Percentiles rank a stretch among this genome's conserved stretches.
Evolutionary conservation across 2,888 invertebrate genomes (phyloP).

Genomic region (Portevinia maculata): DNA sequence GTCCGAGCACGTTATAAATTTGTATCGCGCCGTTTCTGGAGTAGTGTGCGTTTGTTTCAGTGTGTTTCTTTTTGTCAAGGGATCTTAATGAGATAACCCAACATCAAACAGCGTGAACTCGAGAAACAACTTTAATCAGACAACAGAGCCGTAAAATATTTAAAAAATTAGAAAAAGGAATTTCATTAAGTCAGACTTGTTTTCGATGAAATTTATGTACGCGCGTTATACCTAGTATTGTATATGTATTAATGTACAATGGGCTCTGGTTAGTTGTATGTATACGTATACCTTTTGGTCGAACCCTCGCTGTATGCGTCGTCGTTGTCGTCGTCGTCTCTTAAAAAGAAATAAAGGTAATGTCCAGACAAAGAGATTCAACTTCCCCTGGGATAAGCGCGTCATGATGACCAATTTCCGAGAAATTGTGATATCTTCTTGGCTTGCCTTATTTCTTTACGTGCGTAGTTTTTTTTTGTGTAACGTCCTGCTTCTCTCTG

Average conservation of each 20-base stretch:
- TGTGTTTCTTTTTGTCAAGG: conserved; percentile 36
- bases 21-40: conserved; percentile 49
- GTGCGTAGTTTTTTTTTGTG: conserved; percentile 40
- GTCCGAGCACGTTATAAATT: conserved; percentile 64
- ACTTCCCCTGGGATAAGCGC: conserved; percentile 62
- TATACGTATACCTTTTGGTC: neutral
- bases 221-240: neutral
- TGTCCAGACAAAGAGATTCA: conserved; percentile 69
- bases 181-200: conserved; percentile 65
- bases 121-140: conserved; percentile 67
- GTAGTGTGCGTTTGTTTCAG: conserved; percentile 36
- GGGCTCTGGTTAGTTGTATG: conserved; percentile 6
- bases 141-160: conserved; percentile 66
- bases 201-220: conserved; percentile 54
- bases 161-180: conserved; percentile 64
- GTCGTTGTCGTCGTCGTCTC: conserved; percentile 15
- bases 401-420: conserved; percentile 70
- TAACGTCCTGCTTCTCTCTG: conserved; percentile 48
- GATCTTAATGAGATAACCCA: conserved; percentile 69
- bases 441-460: conserved; percentile 45
- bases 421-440: conserved; percentile 70
- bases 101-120: conserved; percentile 65
- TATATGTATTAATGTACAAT: conserved; percentile 26
- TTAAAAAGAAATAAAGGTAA: conserved; percentile 57
- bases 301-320: conserved; percentile 8